phyloP scores from a whole-genome alignment of 2,797 vertebrate species.

The Zalophus californianus region DNA sequence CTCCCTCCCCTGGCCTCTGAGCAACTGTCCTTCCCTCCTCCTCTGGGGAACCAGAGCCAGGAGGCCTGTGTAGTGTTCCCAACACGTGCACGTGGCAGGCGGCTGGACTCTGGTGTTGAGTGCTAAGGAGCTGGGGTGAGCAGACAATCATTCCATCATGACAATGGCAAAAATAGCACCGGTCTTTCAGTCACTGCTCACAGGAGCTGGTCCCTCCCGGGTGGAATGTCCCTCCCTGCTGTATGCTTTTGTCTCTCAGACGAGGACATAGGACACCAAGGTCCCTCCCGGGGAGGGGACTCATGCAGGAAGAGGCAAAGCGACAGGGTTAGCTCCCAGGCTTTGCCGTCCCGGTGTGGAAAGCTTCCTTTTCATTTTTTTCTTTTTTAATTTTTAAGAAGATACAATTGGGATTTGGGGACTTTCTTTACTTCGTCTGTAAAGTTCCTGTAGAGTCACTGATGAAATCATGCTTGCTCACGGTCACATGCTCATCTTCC shows the following conservation, averaged over 20 bases:
- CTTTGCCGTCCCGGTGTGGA: background rate
- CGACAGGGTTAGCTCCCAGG: background rate
- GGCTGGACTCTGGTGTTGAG: background rate
- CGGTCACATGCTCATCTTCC: fast-evolving
- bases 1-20: too few species aligned
- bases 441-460: background rate
- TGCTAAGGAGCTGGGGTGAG: background rate
- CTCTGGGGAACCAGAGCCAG: background rate
- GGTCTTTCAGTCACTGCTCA: fast-evolving
- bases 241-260: background rate
- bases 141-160: background rate
- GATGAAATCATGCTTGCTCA: background rate
- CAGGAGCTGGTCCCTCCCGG: fast-evolving
- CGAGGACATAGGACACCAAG: fast-evolving
- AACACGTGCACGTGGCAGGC: fast-evolving
- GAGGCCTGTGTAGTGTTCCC: constrained; percentile 57
- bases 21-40: background rate
- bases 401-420: background rate
- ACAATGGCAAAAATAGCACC: fast-evolving
- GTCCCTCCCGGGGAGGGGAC: background rate
- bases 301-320: background rate
- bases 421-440: background rate
- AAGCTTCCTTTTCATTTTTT: fast-evolving
- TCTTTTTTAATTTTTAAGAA: background rate
- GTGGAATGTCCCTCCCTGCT: fast-evolving